Conservation (phyloP, 1,140 invertebrate genomes). For the Drosophila setifemur region DNA sequence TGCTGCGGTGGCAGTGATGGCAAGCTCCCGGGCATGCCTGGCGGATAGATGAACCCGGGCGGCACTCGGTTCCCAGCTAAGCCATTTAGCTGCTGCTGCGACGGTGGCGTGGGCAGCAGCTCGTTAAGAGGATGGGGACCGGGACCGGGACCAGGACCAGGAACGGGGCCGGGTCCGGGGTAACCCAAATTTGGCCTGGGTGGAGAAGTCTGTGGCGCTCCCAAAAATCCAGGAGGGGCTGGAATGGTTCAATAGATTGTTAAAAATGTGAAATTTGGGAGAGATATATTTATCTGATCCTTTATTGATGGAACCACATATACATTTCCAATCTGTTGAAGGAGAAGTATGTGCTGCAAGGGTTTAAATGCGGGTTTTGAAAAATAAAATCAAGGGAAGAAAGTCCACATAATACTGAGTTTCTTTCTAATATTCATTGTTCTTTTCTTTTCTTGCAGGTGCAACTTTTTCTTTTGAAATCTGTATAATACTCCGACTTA, state of each 20-base stretch:
- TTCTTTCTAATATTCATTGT: too few species aligned
- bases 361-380: too few species aligned
- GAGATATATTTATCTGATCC: too few species aligned
- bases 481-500: too few species aligned
- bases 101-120: conserved; percentile 55
- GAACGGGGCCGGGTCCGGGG: conserved; percentile 1
- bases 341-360: too few species aligned
- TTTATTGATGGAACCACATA: too few species aligned
- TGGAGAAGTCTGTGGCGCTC: conserved; percentile 59
- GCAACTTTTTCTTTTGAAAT: too few species aligned
- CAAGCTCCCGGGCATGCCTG: conserved; percentile 47
- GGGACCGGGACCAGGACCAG: neutral
- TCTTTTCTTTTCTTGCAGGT: too few species aligned
- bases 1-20: conserved; percentile 49
- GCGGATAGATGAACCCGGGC: conserved; percentile 67
- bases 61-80: conserved; percentile 58
- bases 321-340: too few species aligned
- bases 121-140: conserved; percentile 66
- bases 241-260: conserved; percentile 3
- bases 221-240: conserved; percentile 66
- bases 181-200: conserved; percentile 63
- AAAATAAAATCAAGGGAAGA: too few species aligned
- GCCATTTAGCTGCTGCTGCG: conserved; percentile 58
- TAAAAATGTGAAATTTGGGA: too few species aligned
- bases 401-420: too few species aligned